Evolutionary conservation across 2,113 vertebrate species (phyloP).

Genomic region (Neofelis nebulosa): DNA sequence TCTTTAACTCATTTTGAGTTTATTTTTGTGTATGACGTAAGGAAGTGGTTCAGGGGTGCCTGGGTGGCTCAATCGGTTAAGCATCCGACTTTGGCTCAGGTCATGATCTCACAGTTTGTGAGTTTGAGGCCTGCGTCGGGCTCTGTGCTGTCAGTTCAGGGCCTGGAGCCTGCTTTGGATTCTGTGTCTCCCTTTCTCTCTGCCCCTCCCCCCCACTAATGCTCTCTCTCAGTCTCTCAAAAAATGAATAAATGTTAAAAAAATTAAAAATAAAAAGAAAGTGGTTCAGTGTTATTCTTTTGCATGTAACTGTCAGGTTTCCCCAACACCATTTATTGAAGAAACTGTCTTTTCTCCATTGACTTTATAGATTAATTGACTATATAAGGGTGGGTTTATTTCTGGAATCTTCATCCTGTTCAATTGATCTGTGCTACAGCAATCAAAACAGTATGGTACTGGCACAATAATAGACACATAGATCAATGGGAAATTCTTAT

Average conservation of each 20-base stretch:
- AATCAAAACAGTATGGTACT: background rate
- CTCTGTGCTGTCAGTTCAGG: too few relatives aligned
- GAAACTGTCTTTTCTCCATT: background rate
- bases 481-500: background rate
- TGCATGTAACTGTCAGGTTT: background rate
- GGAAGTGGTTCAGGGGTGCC: background rate
- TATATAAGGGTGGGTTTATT: background rate
- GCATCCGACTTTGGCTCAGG: too few relatives aligned
- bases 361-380: background rate
- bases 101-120: too few relatives aligned
- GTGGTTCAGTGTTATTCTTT: background rate
- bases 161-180: too few relatives aligned
- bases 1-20: background rate
- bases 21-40: background rate
- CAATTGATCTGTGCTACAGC: background rate
- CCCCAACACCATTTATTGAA: background rate
- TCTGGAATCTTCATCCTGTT: background rate
- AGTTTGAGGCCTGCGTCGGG: too few relatives aligned
- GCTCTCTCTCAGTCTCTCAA: too few relatives aligned
- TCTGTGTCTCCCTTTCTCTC: too few relatives aligned
- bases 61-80: too few relatives aligned
- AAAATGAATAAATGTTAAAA: too few relatives aligned
- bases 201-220: too few relatives aligned
- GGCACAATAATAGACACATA: background rate
- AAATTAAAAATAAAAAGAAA: background rate